Conservation (phyloP, 2,113 vertebrate species). For the Plecotus auritus region DNA sequence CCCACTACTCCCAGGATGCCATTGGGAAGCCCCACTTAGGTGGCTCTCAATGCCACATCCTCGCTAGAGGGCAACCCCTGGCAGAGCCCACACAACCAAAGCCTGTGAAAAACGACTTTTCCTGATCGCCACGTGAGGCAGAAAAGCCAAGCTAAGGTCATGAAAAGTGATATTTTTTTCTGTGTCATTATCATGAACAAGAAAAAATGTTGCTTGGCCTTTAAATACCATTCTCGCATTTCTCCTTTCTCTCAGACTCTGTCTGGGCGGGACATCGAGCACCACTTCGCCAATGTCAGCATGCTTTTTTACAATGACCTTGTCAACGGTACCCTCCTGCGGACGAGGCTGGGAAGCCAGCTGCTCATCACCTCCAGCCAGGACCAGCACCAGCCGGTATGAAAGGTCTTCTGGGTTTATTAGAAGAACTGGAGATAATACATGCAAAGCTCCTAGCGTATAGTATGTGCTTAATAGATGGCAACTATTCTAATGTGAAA, state of each 20-base stretch:
- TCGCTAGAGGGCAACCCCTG: background rate
- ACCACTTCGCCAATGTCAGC: slow-evolving; percentile 85
- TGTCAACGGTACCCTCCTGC: slow-evolving; percentile 86
- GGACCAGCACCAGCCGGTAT: slow-evolving; percentile 27
- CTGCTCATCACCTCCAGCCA: slow-evolving; percentile 83
- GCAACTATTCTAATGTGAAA: background rate
- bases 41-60: background rate
- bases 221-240: background rate
- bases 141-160: background rate
- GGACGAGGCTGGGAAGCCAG: slow-evolving; percentile 84
- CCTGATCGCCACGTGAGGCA: background rate
- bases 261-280: slow-evolving; percentile 89
- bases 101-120: background rate
- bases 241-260: slow-evolving; percentile 84
- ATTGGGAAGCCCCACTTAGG: background rate
- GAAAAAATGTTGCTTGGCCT: background rate
- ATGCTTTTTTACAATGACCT: slow-evolving; percentile 83
- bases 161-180: background rate
- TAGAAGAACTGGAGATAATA: background rate
- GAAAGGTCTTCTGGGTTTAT: background rate
- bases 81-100: background rate
- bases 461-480: background rate
- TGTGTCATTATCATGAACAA: background rate
- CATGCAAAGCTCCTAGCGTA: background rate
- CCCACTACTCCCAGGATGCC: background rate